Percentiles rank a stretch among this genome's conserved stretches.
These are phyloP conservation scores for Papilio machaon DNA, from an alignment of 1,140 invertebrate genomes.

Conservation along the genomic window DNA sequence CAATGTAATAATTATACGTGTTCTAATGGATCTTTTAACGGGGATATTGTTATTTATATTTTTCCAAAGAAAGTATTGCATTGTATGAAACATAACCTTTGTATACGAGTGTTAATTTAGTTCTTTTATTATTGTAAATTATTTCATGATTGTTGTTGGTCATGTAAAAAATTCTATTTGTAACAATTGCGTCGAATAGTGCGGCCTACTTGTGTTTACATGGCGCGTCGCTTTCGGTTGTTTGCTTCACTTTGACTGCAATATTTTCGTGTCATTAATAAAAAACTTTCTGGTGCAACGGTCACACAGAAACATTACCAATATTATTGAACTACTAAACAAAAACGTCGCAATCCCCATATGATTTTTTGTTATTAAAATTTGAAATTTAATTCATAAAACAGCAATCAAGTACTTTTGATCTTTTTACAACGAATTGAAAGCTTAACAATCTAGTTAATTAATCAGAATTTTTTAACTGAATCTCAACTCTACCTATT, in stretches of 20 bases:
- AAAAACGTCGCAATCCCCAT: no score
- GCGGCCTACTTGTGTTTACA: neutral
- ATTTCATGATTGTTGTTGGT: neutral
- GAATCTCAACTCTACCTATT: no score
- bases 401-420: no score
- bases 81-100: no score
- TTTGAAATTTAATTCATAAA: no score
- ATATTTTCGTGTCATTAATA: neutral
- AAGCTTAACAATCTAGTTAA: no score
- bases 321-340: neutral
- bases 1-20: neutral
- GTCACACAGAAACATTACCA: neutral
- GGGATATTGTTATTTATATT: no score
- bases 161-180: neutral
- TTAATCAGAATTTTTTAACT: no score
- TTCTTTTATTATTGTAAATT: neutral
- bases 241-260: neutral
- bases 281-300: neutral
- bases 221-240: neutral
- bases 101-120: neutral
- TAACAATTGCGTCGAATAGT: neutral
- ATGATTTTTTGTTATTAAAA: no score
- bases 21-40: no score
- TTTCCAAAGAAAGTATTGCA: no score
- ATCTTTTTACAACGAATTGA: no score